Evolutionary conservation across 1,140 invertebrate species (phyloP).

Genomic region (Xylocopa sonorina): DNA sequence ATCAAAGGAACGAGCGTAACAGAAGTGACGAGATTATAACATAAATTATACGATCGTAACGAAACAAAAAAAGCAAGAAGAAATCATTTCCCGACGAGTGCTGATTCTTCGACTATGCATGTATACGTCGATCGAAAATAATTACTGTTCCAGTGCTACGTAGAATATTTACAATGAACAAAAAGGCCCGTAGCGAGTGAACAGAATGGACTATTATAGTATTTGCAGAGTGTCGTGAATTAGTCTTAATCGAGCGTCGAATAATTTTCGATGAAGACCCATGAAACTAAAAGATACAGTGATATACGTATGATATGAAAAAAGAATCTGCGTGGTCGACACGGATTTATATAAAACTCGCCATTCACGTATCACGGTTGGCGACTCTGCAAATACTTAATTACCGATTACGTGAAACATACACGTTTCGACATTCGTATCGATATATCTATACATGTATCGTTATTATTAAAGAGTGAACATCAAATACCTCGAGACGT

Average conservation of each 20-base stretch:
- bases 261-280: neutral
- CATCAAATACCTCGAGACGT: constrained; percentile 61
- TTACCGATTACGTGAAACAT: constrained; percentile 12
- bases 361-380: neutral
- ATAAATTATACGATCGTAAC: neutral
- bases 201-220: constrained; percentile 40
- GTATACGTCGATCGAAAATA: constrained; percentile 3
- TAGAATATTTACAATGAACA: constrained; percentile 58
- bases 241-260: neutral
- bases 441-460: constrained; percentile 11
- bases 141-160: constrained; percentile 22
- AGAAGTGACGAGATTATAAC: neutral
- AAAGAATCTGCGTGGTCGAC: too few relatives aligned
- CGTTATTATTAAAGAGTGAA: constrained; percentile 54
- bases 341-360: constrained; percentile 7
- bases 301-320: neutral
- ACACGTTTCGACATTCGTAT: neutral
- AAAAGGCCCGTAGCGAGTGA: constrained; percentile 54
- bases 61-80: neutral
- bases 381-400: constrained; percentile 50
- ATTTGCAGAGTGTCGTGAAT: constrained; percentile 46
- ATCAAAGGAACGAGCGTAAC: neutral
- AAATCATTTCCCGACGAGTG: neutral
- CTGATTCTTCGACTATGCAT: neutral
- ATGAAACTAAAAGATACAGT: neutral